Conservation (phyloP, 1,140 invertebrate genomes). For the Scaptomyza pallida region DNA sequence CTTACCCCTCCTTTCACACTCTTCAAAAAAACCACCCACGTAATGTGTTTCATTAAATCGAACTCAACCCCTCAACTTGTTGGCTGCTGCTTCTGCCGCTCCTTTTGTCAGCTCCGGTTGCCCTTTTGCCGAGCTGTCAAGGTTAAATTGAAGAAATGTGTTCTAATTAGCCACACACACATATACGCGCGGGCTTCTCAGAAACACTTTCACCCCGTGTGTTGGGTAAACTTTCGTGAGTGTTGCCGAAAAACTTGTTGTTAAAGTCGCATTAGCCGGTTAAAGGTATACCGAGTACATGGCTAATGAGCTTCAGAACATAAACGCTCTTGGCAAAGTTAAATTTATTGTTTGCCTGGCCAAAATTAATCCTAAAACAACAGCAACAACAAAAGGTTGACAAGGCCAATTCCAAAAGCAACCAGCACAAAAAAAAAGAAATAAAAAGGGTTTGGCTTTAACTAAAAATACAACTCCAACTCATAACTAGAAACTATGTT, state of each 20-base stretch:
- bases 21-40: constrained; percentile 10
- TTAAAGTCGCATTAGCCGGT: constrained; percentile 74
- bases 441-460: constrained; percentile 14
- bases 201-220: constrained; percentile 3
- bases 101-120: constrained; percentile 28
- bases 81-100: not conserved
- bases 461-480: constrained; percentile 3
- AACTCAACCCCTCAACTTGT: constrained; percentile 26
- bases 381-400: constrained; percentile 8
- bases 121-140: constrained; percentile 38
- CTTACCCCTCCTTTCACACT: not conserved
- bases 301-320: constrained; percentile 45
- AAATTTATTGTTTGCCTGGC: constrained; percentile 64
- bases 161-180: constrained; percentile 74
- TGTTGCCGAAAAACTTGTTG: constrained; percentile 62
- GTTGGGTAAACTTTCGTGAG: constrained; percentile 47
- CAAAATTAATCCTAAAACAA: constrained; percentile 28
- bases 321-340: constrained; percentile 14
- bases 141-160: constrained; percentile 81
- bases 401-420: constrained; percentile 43
- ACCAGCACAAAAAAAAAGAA: constrained; percentile 8
- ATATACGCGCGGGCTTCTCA: constrained; percentile 31
- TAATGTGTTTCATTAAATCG: constrained; percentile 72
- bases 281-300: constrained; percentile 44
- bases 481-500: constrained; percentile 37